phyloP scores from a whole-genome alignment of 2,797 vertebrate genomes.

The Ibycter americanus region DNA sequence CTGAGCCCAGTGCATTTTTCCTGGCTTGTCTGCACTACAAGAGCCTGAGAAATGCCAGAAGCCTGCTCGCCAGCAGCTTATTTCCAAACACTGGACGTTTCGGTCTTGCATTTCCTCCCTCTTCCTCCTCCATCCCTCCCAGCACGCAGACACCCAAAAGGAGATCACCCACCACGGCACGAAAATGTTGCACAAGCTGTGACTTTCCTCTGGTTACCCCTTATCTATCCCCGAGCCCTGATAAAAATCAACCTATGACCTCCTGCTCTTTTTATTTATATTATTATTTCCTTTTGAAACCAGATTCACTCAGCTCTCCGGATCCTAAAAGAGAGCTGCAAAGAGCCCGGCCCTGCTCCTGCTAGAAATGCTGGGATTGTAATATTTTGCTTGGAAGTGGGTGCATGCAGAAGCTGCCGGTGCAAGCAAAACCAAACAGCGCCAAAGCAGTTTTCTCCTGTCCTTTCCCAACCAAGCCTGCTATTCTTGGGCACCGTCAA shows the following conservation, averaged over 20 bases:
- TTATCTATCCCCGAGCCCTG: not conserved
- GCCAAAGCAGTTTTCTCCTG: not conserved
- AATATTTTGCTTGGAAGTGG: not conserved
- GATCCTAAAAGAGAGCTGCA: not conserved
- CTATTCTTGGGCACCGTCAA: not conserved
- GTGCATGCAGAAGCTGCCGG: not conserved
- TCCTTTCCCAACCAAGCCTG: not conserved
- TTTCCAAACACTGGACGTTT: not conserved
- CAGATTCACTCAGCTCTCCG: accelerated
- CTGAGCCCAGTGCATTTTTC: not conserved
- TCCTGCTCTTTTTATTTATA: constrained; percentile 8
- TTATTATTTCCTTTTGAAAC: not conserved
- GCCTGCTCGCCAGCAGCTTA: not conserved
- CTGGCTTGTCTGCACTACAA: not conserved
- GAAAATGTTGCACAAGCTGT: not conserved
- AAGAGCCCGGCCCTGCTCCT: not conserved
- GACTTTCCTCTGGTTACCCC: not conserved
- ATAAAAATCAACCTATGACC: not conserved
- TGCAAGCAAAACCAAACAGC: not conserved
- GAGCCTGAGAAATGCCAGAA: not conserved
- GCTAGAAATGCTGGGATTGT: not conserved
- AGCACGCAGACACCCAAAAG: not conserved
- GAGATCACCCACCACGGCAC: not conserved
- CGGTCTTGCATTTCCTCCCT: not conserved
- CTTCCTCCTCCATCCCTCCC: not conserved